Base-by-base conservation (phyloP, 1,140 invertebrate genomes). In the Danaus melanippus region DNA sequence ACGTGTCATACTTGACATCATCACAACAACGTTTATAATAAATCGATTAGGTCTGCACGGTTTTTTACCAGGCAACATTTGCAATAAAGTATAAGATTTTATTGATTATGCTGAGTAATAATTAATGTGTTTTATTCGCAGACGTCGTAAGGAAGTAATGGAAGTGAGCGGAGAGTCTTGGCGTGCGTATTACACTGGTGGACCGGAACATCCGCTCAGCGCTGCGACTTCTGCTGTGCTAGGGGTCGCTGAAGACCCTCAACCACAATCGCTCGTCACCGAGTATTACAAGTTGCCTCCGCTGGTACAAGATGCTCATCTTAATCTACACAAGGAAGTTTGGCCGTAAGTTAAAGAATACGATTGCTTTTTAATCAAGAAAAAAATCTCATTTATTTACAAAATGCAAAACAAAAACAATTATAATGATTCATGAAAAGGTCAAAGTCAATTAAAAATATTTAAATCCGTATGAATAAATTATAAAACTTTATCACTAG, bases 261-360 rank as follows among this genome's bases (percentile, higher is more conserved):
- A 79, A 56, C 74, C 71, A 8, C 73, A 79, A 59, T 56, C 84
- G 7, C 71, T 84, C 43, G 74, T 84, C 57, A 77, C 81, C 45
- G 86, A 88, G 61, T 88, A 86, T 67, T 88, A 88, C 74, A 87
- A 87, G 66, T 73, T 88, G 63, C 87, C 87, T 10, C 72, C 86
- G 4, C 66, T 87, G 4, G 74, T 60, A 5, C 84, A 83, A 58
- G 79, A 87, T 44, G 65, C 79, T 2, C 79, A 80, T 54, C 75
- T 86, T 47, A 80, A 64, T 51, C 66, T 87, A 12, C 79, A 84
- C 56, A 87, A 87, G 61, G 87, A 87, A 54, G 71, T 86, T 52
- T 88, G 86, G 87, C 72, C 70, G 86, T 87, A 69, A 87, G 85
- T 86, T 54, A 10, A 40, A 42, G 3, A 32, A 15, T 5, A 12